Conservation (phyloP, 1,140 invertebrate genomes). For the roundworm (Caenorhabditis elegans) region WBcel235 BX284606.5:7019501-7020000, state of each 20-base stretch:
- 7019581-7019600: background rate
- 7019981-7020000: background rate
- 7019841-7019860: background rate
- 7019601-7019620: background rate
- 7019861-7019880: background rate
- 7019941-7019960: background rate
- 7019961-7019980: background rate
- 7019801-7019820: background rate
- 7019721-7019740: slow-evolving; percentile 16
- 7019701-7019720: background rate
- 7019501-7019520: no score
- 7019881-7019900: slow-evolving; percentile 14
- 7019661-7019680: background rate
- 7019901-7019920: background rate
- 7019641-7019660: background rate
- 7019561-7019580: background rate
- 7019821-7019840: slow-evolving; percentile 6
- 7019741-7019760: background rate
- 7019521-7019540: no score
- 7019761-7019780: slow-evolving; percentile 27
- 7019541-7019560: background rate
- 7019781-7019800: background rate
- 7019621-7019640: slow-evolving; percentile 14
- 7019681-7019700: background rate
- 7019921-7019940: background rate